Conservation (phyloP, 2,888 invertebrate genomes). For the Sinentomon sp. region DNA sequence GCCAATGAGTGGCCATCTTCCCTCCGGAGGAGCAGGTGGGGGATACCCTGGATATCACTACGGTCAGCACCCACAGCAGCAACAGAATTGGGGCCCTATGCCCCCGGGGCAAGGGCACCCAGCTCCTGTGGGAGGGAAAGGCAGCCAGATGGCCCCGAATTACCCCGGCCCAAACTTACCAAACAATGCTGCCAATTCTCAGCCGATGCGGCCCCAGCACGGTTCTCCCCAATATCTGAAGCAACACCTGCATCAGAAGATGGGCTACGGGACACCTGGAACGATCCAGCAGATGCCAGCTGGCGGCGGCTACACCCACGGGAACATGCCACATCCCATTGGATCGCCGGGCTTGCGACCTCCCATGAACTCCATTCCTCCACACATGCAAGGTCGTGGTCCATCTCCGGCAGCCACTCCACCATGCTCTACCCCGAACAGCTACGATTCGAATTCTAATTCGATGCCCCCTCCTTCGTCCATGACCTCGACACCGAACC, state of each 20-base stretch:
- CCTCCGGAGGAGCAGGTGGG: constrained; percentile 9
- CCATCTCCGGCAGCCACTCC: constrained; percentile 10
- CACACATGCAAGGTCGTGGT: constrained; percentile 8
- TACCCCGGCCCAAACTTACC: too few relatives aligned
- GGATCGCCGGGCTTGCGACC: constrained; percentile 21
- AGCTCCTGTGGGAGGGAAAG: constrained; percentile 6
- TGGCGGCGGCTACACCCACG: too few relatives aligned
- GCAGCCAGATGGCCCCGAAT: too few relatives aligned
- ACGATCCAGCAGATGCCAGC: constrained; percentile 28
- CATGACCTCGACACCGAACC: too few relatives aligned
- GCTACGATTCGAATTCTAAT: too few relatives aligned
- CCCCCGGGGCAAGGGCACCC: constrained; percentile 15
- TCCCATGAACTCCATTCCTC: constrained; percentile 22
- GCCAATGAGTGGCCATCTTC: constrained; percentile 28
- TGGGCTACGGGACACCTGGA: constrained; percentile 27
- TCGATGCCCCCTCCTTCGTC: too few relatives aligned
- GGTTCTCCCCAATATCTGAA: constrained; percentile 33
- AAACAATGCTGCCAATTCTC: constrained; percentile 17
- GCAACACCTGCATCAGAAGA: constrained; percentile 40
- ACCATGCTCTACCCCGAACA: constrained; percentile 12
- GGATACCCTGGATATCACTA: too few relatives aligned
- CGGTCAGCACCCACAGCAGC: constrained; percentile 11
- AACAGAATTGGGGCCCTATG: constrained; percentile 17
- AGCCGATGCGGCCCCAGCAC: constrained; percentile 28
- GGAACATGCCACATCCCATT: too few relatives aligned